Percentiles rank a stretch among this genome's conserved stretches.
Conservation (phyloP, 1,140 invertebrate genomes). For the Formica selysi region DNA sequence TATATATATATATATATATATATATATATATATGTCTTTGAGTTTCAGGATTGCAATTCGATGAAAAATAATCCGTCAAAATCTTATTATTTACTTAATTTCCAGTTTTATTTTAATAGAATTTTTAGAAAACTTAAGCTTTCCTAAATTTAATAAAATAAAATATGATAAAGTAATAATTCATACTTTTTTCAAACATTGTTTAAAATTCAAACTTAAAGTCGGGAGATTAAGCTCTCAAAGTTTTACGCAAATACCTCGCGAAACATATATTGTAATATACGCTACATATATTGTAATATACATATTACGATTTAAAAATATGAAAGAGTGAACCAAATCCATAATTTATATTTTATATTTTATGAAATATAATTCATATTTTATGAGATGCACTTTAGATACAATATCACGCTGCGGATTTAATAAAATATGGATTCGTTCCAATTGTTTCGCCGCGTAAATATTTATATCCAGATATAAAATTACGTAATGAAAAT, state of each 20-base stretch:
- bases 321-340: not conserved
- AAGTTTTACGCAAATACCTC: not conserved
- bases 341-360: not conserved
- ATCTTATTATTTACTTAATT: not conserved
- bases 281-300: not conserved
- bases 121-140: not conserved
- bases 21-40: not conserved
- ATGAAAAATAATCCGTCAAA: not conserved
- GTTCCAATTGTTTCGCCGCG: not conserved
- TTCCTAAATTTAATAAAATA: not conserved
- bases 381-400: constrained; percentile 38
- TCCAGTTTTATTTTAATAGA: not conserved
- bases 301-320: not conserved
- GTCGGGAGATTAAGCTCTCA: not conserved
- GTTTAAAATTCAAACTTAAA: too few species aligned
- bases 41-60: not conserved
- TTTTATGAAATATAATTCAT: too few species aligned
- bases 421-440: constrained; percentile 28
- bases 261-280: not conserved
- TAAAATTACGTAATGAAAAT: not conserved
- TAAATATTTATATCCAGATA: not conserved
- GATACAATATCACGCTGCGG: not conserved
- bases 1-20: too few species aligned
- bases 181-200: not conserved
- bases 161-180: not conserved